phyloP scores from a whole-genome alignment of 2,113 vertebrate genomes.

The Trochalopteron elliotii region DNA sequence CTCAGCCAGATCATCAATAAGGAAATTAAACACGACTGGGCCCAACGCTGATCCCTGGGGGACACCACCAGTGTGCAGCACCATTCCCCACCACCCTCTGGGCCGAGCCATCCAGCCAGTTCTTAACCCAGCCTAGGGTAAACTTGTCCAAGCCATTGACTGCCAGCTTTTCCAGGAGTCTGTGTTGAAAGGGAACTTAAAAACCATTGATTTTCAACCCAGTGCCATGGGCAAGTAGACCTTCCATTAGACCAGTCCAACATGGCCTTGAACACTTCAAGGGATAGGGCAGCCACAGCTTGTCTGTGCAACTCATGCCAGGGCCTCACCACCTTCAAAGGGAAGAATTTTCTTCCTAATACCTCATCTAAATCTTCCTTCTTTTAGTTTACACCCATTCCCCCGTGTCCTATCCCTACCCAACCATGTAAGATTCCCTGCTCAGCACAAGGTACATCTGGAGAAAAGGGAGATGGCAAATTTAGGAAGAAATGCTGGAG shows the following conservation, averaged over 20 bases:
- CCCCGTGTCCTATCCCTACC: rapidly evolving
- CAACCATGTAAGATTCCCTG: neutral
- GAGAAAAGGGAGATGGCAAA: neutral
- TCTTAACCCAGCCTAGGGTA: neutral
- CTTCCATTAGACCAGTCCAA: neutral
- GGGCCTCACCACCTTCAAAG: neutral
- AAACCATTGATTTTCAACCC: neutral
- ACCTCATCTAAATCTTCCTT: neutral
- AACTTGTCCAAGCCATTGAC: neutral
- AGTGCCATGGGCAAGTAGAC: neutral
- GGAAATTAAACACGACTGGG: neutral
- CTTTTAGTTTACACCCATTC: neutral
- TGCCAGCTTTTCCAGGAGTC: neutral
- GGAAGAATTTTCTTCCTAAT: neutral
- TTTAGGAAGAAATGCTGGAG: neutral
- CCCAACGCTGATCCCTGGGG: neutral
- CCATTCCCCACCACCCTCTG: neutral
- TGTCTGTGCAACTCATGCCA: neutral
- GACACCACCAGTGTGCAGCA: neutral
- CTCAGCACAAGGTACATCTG: neutral
- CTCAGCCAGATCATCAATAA: neutral
- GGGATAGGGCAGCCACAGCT: neutral
- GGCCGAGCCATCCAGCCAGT: neutral
- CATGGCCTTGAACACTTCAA: neutral
- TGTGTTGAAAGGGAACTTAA: neutral